Evolutionary conservation across 2,797 vertebrate species (phyloP).

Genomic region (Remorina albescens): DNA sequence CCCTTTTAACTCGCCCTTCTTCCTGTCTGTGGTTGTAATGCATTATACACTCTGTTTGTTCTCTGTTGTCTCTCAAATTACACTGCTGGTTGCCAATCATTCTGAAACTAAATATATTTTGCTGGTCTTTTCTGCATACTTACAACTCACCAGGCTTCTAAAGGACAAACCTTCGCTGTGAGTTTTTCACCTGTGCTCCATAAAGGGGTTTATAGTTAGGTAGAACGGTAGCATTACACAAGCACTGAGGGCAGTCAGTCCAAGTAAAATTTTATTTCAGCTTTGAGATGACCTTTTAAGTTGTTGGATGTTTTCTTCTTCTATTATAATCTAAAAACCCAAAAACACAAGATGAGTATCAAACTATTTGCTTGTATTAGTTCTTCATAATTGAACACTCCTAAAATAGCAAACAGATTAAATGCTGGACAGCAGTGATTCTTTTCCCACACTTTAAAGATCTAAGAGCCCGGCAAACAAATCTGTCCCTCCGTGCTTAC

Average conservation of each 20-base stretch:
- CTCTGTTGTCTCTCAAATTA: constrained; percentile 73
- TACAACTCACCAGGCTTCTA: constrained; percentile 12
- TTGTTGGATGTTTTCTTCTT: constrained; percentile 12
- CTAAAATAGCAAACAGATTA: constrained; percentile 60
- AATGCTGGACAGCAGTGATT: constrained; percentile 65
- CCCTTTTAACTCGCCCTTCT: constrained; percentile 71
- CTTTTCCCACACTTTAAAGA: constrained; percentile 54
- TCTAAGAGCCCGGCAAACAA: constrained; percentile 63
- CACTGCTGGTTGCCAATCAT: constrained; percentile 64
- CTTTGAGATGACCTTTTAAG: constrained; percentile 11
- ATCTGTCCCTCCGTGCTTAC: constrained; percentile 67
- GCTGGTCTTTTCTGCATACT: constrained; percentile 38
- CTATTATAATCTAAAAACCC: constrained; percentile 39
- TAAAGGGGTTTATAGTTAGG: constrained; percentile 13
- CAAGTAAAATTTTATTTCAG: constrained; percentile 8
- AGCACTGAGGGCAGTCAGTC: neutral
- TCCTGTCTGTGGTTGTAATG: constrained; percentile 62
- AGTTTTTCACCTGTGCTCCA: constrained; percentile 6
- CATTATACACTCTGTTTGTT: constrained; percentile 59
- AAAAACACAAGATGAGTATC: constrained; percentile 42
- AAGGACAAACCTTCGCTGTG: constrained; percentile 12
- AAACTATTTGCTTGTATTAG: constrained; percentile 60
- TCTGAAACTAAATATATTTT: constrained; percentile 36
- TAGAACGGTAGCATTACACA: neutral
- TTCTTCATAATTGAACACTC: constrained; percentile 61